A percentile compares a stretch with the other conserved stretches of the same genome.
Conservation (phyloP, 2,888 invertebrate species). For the Podabrus alpinus region DNA sequence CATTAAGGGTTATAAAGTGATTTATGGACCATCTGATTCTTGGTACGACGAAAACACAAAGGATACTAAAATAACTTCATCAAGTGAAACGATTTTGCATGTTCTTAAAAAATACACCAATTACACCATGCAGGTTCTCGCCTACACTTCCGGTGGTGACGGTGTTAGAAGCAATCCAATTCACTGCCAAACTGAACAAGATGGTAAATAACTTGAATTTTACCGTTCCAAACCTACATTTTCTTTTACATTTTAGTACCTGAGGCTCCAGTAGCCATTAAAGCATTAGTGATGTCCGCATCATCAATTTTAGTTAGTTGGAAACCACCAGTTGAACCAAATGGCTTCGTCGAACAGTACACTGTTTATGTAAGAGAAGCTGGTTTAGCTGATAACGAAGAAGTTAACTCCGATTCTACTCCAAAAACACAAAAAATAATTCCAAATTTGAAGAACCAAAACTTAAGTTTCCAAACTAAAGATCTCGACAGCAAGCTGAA, state of each 20-base stretch:
- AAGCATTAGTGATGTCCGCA: conserved; percentile 88
- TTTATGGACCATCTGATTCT: conserved; percentile 87
- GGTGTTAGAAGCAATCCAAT: conserved; percentile 87
- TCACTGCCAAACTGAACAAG: conserved; percentile 94
- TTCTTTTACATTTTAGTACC: conserved; percentile 68
- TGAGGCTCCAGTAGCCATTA: conserved; percentile 90
- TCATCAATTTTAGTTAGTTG: conserved; percentile 92
- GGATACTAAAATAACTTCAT: conserved; percentile 89
- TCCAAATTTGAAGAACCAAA: conserved; percentile 67
- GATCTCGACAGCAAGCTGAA: conserved; percentile 80
- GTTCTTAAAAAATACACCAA: conserved; percentile 94
- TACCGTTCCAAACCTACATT: not conserved
- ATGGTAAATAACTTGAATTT: conserved; percentile 64
- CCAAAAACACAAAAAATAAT: conserved; percentile 78
- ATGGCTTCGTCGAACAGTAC: conserved; percentile 91
- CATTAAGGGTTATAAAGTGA: conserved; percentile 93
- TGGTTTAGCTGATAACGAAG: conserved; percentile 43
- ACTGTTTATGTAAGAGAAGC: conserved; percentile 85
- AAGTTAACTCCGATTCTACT: conserved; percentile 62
- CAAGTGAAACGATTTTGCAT: conserved; percentile 90
- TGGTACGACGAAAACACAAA: conserved; percentile 94
- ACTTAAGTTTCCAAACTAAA: conserved; percentile 83
- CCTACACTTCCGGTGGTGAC: conserved; percentile 93
- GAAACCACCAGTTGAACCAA: conserved; percentile 90
- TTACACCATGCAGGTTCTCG: conserved; percentile 95